phyloP scores from a whole-genome alignment of 2,113 vertebrate species.

The Microcebus ravelobensis region DNA sequence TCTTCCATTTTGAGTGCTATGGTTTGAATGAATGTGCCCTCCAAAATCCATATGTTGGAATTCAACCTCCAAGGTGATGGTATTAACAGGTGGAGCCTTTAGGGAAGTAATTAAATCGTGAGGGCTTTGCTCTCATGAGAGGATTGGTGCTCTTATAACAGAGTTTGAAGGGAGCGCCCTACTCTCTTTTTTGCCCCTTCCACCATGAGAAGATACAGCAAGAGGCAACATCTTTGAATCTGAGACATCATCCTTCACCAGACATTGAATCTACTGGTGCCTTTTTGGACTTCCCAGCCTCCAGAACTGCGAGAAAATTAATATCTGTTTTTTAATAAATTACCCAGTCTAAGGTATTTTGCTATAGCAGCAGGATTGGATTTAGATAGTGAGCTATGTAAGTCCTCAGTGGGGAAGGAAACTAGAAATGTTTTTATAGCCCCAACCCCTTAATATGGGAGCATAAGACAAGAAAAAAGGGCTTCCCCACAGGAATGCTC shows the following conservation, averaged over 20 bases:
- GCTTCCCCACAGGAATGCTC: accelerated
- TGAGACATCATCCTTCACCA: too few relatives aligned
- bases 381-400: neutral
- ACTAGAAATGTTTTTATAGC: neutral
- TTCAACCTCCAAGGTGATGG: neutral
- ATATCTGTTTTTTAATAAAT: neutral
- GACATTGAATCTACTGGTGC: too few relatives aligned
- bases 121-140: neutral
- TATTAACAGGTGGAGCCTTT: neutral
- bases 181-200: neutral
- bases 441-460: neutral
- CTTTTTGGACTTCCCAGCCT: too few relatives aligned
- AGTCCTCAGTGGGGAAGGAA: neutral
- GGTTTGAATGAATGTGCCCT: neutral
- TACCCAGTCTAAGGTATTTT: neutral
- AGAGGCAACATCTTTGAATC: neutral
- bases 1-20: neutral
- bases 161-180: neutral
- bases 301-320: neutral
- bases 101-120: neutral
- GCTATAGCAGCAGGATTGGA: neutral
- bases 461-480: neutral
- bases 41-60: neutral
- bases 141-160: neutral
- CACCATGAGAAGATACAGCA: too few relatives aligned